Evolutionary conservation across 2,888 invertebrate genomes (phyloP).

Genomic region (Chrysotoxum bicinctum): DNA sequence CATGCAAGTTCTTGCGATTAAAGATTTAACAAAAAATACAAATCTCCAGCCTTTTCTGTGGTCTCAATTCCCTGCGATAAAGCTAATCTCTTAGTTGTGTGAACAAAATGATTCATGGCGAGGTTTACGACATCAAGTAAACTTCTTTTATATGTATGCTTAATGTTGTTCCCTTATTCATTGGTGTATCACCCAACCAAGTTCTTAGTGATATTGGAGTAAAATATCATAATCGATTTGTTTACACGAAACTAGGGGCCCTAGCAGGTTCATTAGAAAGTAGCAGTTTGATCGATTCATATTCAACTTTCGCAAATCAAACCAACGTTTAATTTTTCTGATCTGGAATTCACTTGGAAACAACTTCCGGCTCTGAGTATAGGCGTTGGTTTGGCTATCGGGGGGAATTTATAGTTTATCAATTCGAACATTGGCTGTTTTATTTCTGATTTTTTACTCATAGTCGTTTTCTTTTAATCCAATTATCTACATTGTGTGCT

Average conservation of each 20-base stretch:
- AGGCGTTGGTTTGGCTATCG: constrained; percentile 9
- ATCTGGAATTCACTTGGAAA: neutral
- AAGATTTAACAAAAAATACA: neutral
- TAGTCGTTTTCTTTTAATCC: constrained; percentile 17
- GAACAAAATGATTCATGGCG: constrained; percentile 14
- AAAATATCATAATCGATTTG: neutral
- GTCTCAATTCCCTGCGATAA: constrained; percentile 41
- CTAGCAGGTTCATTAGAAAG: neutral
- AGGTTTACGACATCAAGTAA: constrained; percentile 40
- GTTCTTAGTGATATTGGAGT: neutral
- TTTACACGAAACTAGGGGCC: neutral
- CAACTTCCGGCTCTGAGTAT: neutral
- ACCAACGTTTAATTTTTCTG: neutral
- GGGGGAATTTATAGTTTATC: neutral
- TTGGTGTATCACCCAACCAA: constrained; percentile 25
- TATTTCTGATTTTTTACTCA: neutral
- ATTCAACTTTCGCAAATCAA: neutral
- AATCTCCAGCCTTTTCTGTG: constrained; percentile 28
- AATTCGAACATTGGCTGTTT: constrained; percentile 8
- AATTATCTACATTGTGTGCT: neutral
- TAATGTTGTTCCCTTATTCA: constrained; percentile 2
- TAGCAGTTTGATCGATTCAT: neutral
- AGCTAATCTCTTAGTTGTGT: constrained; percentile 46
- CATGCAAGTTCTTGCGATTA: neutral
- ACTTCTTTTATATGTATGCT: constrained; percentile 4